Evolutionary conservation across 2,888 invertebrate species (phyloP), one percentile per base, ranked within the genome.

Genomic region (Rhopalosiphum nymphaeae): DNA sequence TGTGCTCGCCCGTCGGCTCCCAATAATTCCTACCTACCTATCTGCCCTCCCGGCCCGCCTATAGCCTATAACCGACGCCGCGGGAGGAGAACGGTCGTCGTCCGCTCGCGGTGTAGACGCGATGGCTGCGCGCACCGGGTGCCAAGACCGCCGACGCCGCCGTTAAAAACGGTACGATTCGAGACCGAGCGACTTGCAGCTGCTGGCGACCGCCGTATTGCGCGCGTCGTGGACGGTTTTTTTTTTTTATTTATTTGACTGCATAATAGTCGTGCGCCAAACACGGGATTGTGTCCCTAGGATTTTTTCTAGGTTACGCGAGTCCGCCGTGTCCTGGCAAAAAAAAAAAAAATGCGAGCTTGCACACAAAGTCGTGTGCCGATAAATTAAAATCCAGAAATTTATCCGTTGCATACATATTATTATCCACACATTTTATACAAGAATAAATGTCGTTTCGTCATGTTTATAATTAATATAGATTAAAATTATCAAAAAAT

Each of bases 91-190:
- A 67, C 67, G 1, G n/a, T n/a, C 36, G 21, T 21, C 36, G 78
- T 36, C 78, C 5, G 36, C 36, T 78, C 36, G 36, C 78, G 36
- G 36, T 36, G 78, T 36, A 78, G 36, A 78, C 78, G 36, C 78
- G 13, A 78, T 36, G 36, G 78, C 36, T 36, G 78, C 78, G 21
- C 78, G 21, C 78, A 42, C 78, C 36, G 78, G 78, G 78, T 78
- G 78, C 78, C 78, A 36, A 78, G 78, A 78, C 78, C 78, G 78
- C 78, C 78, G 78, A 78, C 78, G 78, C 36, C 36, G 78, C 36
- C 78, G 78, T 78, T 78, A 78, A 78, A 61, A 36, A 78, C 36
- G 78, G 21, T 9, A 36, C n/a, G 67, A 49, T 49, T 49, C 49
- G 49, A 49, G 53, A 36, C 78, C n/a, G 67, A n/a, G 4, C n/a